Conservation (phyloP, 2,113 vertebrate genomes). For the Cynopterus brachyotis region DNA sequence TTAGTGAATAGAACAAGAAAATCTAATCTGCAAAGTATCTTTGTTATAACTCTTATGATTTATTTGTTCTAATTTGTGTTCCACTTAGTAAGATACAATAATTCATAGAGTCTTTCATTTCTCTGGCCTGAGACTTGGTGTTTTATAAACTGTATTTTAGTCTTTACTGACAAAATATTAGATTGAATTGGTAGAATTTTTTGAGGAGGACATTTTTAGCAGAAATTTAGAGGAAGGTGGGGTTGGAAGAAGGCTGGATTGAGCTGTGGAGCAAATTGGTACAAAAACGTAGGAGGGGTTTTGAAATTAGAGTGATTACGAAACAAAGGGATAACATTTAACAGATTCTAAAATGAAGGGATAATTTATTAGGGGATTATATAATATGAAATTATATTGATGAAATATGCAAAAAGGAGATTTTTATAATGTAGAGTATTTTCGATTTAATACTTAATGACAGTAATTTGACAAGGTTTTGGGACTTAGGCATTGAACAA, state of each 20-base stretch:
- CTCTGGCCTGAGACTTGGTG: background rate
- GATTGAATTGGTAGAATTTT: background rate
- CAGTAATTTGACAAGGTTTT: slow-evolving; percentile 7
- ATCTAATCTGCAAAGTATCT: background rate
- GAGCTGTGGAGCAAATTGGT: background rate
- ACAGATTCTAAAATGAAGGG: background rate
- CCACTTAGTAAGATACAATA: background rate
- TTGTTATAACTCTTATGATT: slow-evolving; percentile 25
- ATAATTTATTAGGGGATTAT: background rate
- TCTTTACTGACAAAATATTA: slow-evolving; percentile 17
- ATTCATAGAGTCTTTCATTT: slow-evolving; percentile 12
- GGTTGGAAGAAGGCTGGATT: slow-evolving; percentile 3
- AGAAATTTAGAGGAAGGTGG: slow-evolving; percentile 1
- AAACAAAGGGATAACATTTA: background rate
- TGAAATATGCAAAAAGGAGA: background rate
- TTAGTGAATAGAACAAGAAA: slow-evolving; percentile 27
- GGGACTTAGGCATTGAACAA: background rate
- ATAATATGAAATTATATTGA: slow-evolving; percentile 1
- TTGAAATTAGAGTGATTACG: background rate
- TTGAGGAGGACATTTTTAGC: slow-evolving; percentile 23
- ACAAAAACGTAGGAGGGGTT: background rate
- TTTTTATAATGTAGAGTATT: background rate
- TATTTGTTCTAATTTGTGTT: background rate
- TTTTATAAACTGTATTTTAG: background rate
- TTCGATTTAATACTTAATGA: slow-evolving; percentile 12